phyloP scores from a whole-genome alignment of 2,113 vertebrate genomes.

The Pelecanoides urinatrix region DNA sequence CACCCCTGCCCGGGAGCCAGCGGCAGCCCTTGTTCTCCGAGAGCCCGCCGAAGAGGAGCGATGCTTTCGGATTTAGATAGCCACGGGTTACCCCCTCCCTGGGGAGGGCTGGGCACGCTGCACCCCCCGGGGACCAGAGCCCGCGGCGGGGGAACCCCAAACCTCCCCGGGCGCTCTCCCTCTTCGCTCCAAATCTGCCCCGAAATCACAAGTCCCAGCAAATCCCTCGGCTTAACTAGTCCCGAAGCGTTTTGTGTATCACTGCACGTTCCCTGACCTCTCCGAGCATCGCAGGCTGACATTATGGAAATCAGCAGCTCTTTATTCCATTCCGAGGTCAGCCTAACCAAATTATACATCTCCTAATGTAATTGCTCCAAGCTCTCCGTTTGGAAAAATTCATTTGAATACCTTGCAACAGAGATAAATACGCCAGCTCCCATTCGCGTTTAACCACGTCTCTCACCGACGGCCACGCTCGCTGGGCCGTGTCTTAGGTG shows the following conservation, averaged over 20 bases:
- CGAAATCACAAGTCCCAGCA: not conserved
- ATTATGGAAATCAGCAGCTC: conserved; percentile 72
- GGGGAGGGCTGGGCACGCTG: not conserved
- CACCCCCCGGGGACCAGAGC: not conserved
- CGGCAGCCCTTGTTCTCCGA: not conserved
- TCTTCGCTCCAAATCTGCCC: not conserved
- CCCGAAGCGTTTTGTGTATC: conserved; percentile 29
- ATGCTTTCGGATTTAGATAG: not conserved
- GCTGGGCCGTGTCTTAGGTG: not conserved
- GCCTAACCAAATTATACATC: conserved; percentile 62
- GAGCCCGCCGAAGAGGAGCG: not conserved
- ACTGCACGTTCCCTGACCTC: conserved; percentile 51
- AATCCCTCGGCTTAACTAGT: not conserved
- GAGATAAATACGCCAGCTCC: conserved; percentile 28
- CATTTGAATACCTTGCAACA: conserved; percentile 38
- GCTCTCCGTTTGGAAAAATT: conserved; percentile 48
- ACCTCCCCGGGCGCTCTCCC: not conserved
- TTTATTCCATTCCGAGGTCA: conserved; percentile 69
- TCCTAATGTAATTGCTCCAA: conserved; percentile 49
- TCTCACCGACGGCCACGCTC: not conserved
- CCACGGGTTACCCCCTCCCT: not conserved
- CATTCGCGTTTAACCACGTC: not conserved
- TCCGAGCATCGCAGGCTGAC: not conserved
- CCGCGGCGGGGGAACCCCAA: not conserved
- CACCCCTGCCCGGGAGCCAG: not conserved